These are phyloP conservation scores for Micromesistius poutassou DNA, from an alignment of 2,797 vertebrate species.

Conservation along the genomic window DNA sequence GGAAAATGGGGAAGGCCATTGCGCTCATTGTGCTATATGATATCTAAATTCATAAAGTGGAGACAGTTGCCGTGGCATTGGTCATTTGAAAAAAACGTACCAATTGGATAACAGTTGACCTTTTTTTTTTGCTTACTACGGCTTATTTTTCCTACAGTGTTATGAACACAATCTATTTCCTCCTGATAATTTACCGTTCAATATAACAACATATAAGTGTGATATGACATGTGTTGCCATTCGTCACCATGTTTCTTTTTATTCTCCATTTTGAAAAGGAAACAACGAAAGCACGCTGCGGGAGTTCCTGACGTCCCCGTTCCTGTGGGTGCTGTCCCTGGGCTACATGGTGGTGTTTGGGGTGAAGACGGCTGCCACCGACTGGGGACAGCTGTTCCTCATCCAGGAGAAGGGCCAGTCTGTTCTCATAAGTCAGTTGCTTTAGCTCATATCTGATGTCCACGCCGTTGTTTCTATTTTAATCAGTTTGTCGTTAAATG, in stretches of 20 bases:
- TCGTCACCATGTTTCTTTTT: neutral
- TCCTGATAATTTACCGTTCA: neutral
- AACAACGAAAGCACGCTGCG: constrained; percentile 80
- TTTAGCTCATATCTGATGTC: neutral
- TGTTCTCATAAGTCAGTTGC: constrained; percentile 80
- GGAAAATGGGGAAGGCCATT: constrained; percentile 19
- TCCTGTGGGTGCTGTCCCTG: constrained; percentile 92
- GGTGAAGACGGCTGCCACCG: constrained; percentile 94
- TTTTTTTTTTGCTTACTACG: neutral
- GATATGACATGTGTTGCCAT: neutral
- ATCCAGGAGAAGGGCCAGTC: constrained; percentile 97
- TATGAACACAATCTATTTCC: neutral
- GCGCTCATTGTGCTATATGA: neutral
- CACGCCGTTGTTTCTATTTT: neutral
- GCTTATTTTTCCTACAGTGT: neutral
- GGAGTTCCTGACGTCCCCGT: constrained; percentile 90
- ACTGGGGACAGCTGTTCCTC: constrained; percentile 97
- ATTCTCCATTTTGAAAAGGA: constrained; percentile 47
- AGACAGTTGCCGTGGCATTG: neutral
- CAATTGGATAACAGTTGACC: too few relatives aligned
- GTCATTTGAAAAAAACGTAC: neutral
- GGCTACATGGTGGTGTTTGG: constrained; percentile 95
- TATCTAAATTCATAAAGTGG: neutral
- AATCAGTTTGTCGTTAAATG: neutral
- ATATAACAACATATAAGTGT: neutral